Evolutionary conservation across 2,797 vertebrate species (phyloP).

Genomic region (Carapus acus): DNA sequence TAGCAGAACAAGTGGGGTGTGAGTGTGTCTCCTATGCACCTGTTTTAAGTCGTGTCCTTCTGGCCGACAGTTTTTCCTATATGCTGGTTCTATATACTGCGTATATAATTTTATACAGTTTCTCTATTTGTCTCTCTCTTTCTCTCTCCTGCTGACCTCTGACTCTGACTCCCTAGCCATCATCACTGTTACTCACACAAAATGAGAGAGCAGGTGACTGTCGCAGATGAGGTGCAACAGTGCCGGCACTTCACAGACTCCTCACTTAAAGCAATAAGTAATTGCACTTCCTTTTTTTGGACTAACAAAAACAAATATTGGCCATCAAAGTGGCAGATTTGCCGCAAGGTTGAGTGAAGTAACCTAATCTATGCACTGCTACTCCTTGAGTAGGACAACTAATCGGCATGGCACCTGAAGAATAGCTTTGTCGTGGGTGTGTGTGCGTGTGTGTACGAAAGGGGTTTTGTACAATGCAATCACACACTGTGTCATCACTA

Average conservation of each 20-base stretch:
- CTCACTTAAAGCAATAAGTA: no score
- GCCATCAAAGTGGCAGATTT: neutral
- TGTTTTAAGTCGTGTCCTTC: slow-evolving; percentile 39
- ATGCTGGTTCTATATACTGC: no score
- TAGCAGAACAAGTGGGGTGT: slow-evolving; percentile 39
- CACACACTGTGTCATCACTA: slow-evolving; percentile 15
- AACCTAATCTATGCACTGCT: slow-evolving; percentile 40
- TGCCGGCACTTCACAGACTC: neutral
- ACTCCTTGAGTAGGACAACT: slow-evolving; percentile 32
- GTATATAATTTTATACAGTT: no score
- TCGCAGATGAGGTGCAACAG: no score
- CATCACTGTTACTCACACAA: slow-evolving; percentile 34
- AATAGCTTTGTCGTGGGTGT: slow-evolving; percentile 20
- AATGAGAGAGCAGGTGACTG: slow-evolving; percentile 16
- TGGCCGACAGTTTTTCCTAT: slow-evolving; percentile 64
- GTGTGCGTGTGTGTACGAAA: neutral
- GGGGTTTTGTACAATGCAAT: slow-evolving; percentile 4
- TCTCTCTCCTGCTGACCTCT: slow-evolving; percentile 41
- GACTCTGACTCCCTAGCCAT: slow-evolving; percentile 10
- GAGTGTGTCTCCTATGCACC: slow-evolving; percentile 29
- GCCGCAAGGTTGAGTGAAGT: slow-evolving; percentile 12
- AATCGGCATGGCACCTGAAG: slow-evolving; percentile 25
- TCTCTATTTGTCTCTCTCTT: slow-evolving; percentile 45
- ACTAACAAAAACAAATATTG: neutral
- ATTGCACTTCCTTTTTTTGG: no score